Evolutionary conservation across 2,888 invertebrate species (phyloP).

Genomic region (Agapostemon virescens): DNA sequence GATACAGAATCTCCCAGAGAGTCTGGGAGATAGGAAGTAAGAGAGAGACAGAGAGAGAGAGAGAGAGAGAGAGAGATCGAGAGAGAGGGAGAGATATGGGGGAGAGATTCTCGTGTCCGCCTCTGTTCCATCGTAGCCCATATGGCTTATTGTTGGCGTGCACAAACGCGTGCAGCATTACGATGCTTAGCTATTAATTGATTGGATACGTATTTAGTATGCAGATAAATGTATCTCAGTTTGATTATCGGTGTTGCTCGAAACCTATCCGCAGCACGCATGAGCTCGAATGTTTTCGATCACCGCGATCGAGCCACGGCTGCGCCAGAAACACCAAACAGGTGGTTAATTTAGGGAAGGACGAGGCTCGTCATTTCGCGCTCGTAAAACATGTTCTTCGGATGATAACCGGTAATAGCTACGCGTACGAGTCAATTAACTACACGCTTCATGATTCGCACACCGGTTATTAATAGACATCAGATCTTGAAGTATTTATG

Average conservation of each 20-base stretch:
- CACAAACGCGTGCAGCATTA: constrained; percentile 58
- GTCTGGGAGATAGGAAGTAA: no score
- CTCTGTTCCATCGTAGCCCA: constrained; percentile 46
- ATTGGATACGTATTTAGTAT: constrained; percentile 63
- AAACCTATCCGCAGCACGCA: constrained; percentile 28
- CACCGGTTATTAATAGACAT: neutral
- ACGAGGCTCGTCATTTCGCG: neutral
- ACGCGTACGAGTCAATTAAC: constrained; percentile 21
- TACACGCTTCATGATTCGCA: constrained; percentile 5
- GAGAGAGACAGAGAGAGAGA: neutral
- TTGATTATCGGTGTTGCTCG: constrained; percentile 31
- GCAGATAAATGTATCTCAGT: constrained; percentile 63
- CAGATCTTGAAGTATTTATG: neutral
- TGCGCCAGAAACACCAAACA: constrained; percentile 23
- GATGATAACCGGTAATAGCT: neutral
- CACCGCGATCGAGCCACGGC: constrained; percentile 6
- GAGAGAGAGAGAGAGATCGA: neutral
- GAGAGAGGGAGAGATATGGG: neutral
- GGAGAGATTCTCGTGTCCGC: neutral
- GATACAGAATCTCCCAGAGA: no score
- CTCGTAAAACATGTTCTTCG: neutral
- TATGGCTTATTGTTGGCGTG: constrained; percentile 61
- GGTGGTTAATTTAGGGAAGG: constrained; percentile 44
- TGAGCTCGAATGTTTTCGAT: constrained; percentile 8
- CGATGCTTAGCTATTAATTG: constrained; percentile 67